Base-by-base conservation (phyloP, 2,888 invertebrate genomes). In the Chorisops tibialis region DNA sequence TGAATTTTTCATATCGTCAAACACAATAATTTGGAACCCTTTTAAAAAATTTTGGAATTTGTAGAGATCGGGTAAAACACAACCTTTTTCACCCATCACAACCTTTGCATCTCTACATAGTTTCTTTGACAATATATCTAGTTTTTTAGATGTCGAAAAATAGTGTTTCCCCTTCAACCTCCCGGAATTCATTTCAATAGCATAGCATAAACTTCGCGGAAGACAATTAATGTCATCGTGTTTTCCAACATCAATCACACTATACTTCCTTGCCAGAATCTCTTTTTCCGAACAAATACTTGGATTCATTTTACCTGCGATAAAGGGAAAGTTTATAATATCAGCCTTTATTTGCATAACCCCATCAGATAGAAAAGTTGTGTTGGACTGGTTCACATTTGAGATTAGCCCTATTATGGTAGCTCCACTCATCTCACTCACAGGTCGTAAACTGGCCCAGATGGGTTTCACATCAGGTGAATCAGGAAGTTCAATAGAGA, bases 181-280 rank as follows among this genome's bases (percentile, higher is more conserved):
- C 48, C 30, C 7, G 37, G 37, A 59, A 1, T 3, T 30, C 37
- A 35, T 59, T 12, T 59, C 22, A 35, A 59, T 37, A 16, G 6
- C 48, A 14, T 37, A 48, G 19, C 59, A 59, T 18, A 59, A 47
- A 38, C 59, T 59, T 18, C 48, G 19, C 2, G 48, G 59, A 9
- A 59, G 48, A 35, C 21, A 59, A 21, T 39, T 41, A 41, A 41
- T 6, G 22, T 50, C 50, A 18, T 24, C 16, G 12, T 39, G 39
- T 21, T 50, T 24, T 7, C 50, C 59, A 4, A 59, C 59, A 59
- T 49, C 59, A 9, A 59, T 24, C 12, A 49, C 59, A 39, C 59
- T 59, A n/a, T 37, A 39, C 41, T 60, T 50, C 19, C 41, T 37
- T 5, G 30, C 37, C 5, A 50, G 24, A 39, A 48, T 37, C 12